A percentile compares a stretch with the other conserved stretches of the same genome.
Evolutionary conservation across 2,797 vertebrate genomes (phyloP).

Genomic region (Arctocebus calabarensis): DNA sequence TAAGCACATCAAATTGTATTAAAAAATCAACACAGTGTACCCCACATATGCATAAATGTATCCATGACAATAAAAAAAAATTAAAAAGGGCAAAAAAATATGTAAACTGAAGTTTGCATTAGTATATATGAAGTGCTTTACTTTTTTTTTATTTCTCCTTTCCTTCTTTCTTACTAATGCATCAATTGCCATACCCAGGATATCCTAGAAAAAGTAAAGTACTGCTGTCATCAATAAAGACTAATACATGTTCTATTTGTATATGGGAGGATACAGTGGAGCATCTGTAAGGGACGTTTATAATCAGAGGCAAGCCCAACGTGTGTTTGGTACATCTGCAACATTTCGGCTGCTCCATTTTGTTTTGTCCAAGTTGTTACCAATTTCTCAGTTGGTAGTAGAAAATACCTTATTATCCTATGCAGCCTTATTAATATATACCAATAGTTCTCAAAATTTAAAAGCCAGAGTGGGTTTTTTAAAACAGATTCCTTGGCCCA

Average conservation of each 20-base stretch:
- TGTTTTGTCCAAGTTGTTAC: background rate
- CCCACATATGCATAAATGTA: no score
- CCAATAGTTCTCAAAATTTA: background rate
- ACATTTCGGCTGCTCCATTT: background rate
- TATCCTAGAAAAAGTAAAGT: slow-evolving; percentile 56
- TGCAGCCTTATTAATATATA: background rate
- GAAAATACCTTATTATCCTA: background rate
- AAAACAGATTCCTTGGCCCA: background rate
- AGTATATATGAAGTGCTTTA: slow-evolving; percentile 6
- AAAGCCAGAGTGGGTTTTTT: background rate
- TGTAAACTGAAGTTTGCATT: background rate
- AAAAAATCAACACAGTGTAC: no score
- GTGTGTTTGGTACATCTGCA: background rate
- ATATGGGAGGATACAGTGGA: background rate
- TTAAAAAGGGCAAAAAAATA: background rate
- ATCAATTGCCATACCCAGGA: background rate
- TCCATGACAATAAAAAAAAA: no score
- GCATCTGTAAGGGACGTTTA: background rate
- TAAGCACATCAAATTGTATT: no score
- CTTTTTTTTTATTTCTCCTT: slow-evolving; percentile 46
- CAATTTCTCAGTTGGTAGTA: background rate
- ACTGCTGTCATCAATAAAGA: background rate
- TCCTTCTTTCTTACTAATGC: slow-evolving; percentile 55
- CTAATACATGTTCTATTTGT: background rate
- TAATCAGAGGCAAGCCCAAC: background rate